Evolutionary conservation across 1,140 invertebrate species (phyloP), one percentile per base, ranked within the genome.

Genomic region (Danaus melanippus): DNA sequence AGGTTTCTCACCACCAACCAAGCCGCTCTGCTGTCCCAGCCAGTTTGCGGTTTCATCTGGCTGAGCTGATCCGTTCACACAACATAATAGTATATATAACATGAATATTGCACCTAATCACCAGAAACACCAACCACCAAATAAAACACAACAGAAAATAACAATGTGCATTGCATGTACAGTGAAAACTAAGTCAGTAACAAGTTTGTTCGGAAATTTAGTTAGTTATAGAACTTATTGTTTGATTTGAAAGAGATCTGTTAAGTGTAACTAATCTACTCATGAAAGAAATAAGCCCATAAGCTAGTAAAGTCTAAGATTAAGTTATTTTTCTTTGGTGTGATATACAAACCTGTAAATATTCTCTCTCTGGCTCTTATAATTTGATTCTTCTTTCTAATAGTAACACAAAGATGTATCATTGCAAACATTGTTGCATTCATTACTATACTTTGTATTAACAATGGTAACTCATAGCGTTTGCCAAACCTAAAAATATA

Each of bases 401-500:
- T 93, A 76, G 90, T 91, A 21, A 99, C 94, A 89, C 97, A 99
- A 10, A 99, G 88, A 84, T 97, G 93, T 61, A 99, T 94, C 94
- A 99, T 96, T 15, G 92, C 88, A 76, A 99, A 91, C 98, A 99
- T 99, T 60, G 96, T 94, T 32, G 94, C 77, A 77, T 97, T 98
- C 98, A 99, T 99, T 21, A 99, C 92, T 76, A 99, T 91, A 89
- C 97, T 98, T 90, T 99, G 98, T 51, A 97, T 90, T 54, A 99
- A 90, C 61, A 99, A 88, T 60, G 98, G 97, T 74, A 95, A 87
- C 88, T 99, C 97, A 90, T 97, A 99, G 63, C 92, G 92, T 87
- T 97, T 97, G 49, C 97, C 98, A 92, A 99, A 99, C 97, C 97
- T 99, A 85, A 51, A 74, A 87, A 49, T 21, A 32, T 32, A 32